phyloP scores from a whole-genome alignment of 2,888 invertebrate species.

The Tyria jacobaeae region DNA sequence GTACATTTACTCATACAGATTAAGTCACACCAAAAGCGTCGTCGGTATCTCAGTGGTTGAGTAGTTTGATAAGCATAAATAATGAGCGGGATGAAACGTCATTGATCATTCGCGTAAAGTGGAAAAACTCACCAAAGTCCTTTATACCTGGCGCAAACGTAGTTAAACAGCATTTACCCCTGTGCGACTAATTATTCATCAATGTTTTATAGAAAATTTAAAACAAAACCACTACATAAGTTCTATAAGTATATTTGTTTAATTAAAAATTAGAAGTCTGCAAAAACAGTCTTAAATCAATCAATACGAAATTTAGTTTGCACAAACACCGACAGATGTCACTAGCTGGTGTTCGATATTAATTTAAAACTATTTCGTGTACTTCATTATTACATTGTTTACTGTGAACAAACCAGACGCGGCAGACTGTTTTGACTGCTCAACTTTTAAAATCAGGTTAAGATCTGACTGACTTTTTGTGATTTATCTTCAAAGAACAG shows the following conservation, averaged over 20 bases:
- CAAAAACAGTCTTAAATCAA: slow-evolving; percentile 20
- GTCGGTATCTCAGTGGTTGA: too few species aligned
- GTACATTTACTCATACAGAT: too few species aligned
- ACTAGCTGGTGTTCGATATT: slow-evolving; percentile 26
- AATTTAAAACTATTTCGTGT: slow-evolving; percentile 43
- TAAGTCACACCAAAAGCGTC: too few species aligned
- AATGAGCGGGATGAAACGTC: too few species aligned
- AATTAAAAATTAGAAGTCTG: background rate
- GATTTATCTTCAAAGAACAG: slow-evolving; percentile 18
- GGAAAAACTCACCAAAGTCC: too few species aligned
- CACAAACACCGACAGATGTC: slow-evolving; percentile 49
- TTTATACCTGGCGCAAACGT: too few species aligned
- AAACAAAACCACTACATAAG: background rate
- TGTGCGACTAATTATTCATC: background rate
- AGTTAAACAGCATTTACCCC: background rate
- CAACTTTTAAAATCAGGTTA: slow-evolving; percentile 23
- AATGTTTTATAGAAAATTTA: too few species aligned
- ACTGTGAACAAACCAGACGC: slow-evolving; percentile 34
- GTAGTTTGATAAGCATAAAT: too few species aligned
- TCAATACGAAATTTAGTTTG: slow-evolving; percentile 35
- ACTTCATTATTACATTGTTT: slow-evolving; percentile 41
- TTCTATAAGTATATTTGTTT: background rate
- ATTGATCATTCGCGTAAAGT: too few species aligned
- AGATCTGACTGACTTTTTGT: slow-evolving; percentile 23
- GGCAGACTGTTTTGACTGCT: slow-evolving; percentile 46